Evolutionary conservation across 2,113 vertebrate genomes (phyloP).

Genomic region (Chlorodrepanis virens): DNA sequence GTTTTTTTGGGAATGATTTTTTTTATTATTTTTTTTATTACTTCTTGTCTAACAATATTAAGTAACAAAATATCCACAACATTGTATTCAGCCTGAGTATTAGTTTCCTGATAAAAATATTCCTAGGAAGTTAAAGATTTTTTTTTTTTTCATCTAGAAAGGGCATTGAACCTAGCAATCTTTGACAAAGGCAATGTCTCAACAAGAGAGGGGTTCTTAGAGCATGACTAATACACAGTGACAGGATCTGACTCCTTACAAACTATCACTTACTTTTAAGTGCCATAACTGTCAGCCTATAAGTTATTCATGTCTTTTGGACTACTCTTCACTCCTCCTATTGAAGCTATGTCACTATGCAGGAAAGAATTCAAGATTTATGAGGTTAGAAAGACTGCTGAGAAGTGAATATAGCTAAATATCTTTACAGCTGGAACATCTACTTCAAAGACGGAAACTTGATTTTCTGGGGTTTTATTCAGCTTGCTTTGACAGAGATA

Average conservation of each 20-base stretch:
- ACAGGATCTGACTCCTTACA: constrained; percentile 25
- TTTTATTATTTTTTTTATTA: background rate
- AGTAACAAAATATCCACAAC: background rate
- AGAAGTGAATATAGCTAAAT: background rate
- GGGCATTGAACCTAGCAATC: background rate
- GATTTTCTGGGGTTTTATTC: background rate
- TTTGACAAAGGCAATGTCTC: background rate
- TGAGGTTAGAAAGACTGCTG: background rate
- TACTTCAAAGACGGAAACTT: background rate
- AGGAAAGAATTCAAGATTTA: constrained; percentile 46
- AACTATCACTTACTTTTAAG: constrained; percentile 50
- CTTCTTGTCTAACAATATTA: background rate
- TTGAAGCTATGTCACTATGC: background rate
- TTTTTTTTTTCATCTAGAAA: background rate
- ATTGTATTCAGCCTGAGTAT: background rate
- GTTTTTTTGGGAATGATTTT: background rate
- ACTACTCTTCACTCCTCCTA: background rate
- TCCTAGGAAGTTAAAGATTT: background rate
- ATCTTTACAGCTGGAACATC: background rate
- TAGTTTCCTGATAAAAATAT: background rate
- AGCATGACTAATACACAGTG: constrained; percentile 24
- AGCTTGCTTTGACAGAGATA: background rate
- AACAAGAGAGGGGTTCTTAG: background rate
- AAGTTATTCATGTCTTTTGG: constrained; percentile 42
- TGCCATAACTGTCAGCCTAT: background rate